Percentiles rank a stretch among this genome's conserved stretches.
These are phyloP conservation scores for Polietes domitor DNA, from an alignment of 2,888 invertebrate species.

Conservation along the genomic window DNA sequence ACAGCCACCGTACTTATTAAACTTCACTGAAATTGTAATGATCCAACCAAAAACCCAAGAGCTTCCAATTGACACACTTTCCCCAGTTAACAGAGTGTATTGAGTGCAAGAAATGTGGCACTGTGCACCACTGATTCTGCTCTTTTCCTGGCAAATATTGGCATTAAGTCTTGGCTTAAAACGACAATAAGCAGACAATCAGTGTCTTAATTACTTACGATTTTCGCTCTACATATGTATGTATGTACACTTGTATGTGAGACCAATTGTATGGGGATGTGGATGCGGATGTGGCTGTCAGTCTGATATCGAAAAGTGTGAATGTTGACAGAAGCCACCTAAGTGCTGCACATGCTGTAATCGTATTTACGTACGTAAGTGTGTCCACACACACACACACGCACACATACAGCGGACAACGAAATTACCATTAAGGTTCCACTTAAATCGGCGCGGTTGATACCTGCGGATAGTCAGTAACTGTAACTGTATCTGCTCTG, in stretches of 20 bases:
- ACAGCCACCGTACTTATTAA: too few relatives aligned
- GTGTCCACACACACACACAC: neutral
- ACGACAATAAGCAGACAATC: slow-evolving; percentile 61
- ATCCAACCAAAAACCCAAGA: too few relatives aligned
- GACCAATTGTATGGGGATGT: neutral
- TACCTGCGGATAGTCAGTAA: too few relatives aligned
- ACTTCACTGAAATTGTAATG: too few relatives aligned
- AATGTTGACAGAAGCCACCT: slow-evolving; percentile 45
- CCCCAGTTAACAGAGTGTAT: too few relatives aligned
- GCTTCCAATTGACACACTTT: too few relatives aligned
- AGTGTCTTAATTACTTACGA: slow-evolving; percentile 55
- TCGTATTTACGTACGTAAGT: neutral
- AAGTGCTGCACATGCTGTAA: neutral
- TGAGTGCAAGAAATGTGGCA: too few relatives aligned
- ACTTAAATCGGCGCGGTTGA: too few relatives aligned
- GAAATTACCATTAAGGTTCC: too few relatives aligned
- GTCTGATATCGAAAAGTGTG: slow-evolving; percentile 22
- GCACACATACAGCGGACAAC: too few relatives aligned
- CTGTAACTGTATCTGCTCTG: too few relatives aligned
- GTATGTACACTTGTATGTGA: too few relatives aligned
- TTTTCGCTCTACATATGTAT: neutral
- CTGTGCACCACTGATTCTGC: neutral
- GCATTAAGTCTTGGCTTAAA: slow-evolving; percentile 57
- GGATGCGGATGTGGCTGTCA: neutral
- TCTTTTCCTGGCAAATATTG: slow-evolving; percentile 51